phyloP scores from a whole-genome alignment of 2,888 invertebrate genomes.

The Trichacis sp. region DNA sequence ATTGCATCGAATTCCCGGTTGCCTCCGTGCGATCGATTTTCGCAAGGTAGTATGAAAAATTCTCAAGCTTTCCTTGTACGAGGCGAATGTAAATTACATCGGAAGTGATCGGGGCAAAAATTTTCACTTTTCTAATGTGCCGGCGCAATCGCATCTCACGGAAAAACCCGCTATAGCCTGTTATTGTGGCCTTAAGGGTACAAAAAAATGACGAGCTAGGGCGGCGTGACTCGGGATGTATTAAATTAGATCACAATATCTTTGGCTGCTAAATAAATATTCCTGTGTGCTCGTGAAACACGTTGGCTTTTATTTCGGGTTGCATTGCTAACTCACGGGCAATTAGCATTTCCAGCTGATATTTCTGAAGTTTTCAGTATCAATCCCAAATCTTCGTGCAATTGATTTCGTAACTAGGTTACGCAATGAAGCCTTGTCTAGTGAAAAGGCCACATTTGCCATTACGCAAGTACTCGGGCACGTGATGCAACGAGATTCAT shows the following conservation, averaged over 20 bases:
- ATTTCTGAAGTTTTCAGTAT: no score
- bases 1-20: constrained; percentile 22
- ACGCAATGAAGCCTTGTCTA: constrained; percentile 32
- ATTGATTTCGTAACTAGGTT: constrained; percentile 34
- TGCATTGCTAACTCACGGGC: no score
- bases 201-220: constrained; percentile 15
- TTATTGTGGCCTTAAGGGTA: constrained; percentile 17
- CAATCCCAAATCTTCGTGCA: neutral
- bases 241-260: constrained; percentile 55
- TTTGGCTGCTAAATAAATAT: constrained; percentile 48
- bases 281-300: constrained; percentile 18
- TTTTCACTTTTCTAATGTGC: constrained; percentile 16
- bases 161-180: constrained; percentile 10
- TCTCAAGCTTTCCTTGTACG: neutral
- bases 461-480: constrained; percentile 33
- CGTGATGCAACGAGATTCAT: constrained; percentile 36
- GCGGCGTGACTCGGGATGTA: constrained; percentile 35
- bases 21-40: no score
- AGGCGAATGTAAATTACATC: constrained; percentile 1
- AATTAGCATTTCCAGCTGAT: no score
- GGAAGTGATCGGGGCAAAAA: neutral
- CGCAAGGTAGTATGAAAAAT: neutral
- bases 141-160: constrained; percentile 11
- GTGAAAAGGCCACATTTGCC: constrained; percentile 28
- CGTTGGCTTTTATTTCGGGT: neutral